Base-by-base conservation (phyloP, 2,888 invertebrate genomes). In the Galeruca laticollis region DNA sequence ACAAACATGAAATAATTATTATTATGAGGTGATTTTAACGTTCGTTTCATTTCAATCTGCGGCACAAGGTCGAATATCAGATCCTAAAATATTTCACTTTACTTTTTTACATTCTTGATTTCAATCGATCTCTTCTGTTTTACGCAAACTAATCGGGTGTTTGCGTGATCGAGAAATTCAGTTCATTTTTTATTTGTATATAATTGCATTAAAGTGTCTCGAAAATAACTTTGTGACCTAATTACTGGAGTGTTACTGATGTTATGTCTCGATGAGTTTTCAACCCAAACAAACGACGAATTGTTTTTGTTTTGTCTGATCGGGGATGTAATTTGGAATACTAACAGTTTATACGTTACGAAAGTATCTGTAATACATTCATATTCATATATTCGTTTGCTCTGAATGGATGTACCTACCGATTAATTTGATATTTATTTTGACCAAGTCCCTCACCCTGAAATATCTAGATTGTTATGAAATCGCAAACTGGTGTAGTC, bases 1-100 rank as follows among this genome's bases (percentile, higher is more conserved):
- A 75, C 72, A 75, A 73, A 75, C 70, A 66, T 69, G 69, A 68
- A 73, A 72, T 69, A 67, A 63, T 63, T 61, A 61, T 61, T 40
- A 71, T 69, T 61, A 67, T 71, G 69, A 71, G 64, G 73, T 71
- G 69, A 69, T 65, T 73, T 71, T 43, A 69, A 57, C 64, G 69
- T 61, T 67, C 67, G 21, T 26, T 62, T 52, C 60, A 52, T 37
- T 62, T 40, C 64, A 57, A 61, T 57, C 51, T 67, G 33, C 18
- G 26, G 31, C n/a, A 5, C 73, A 71, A 73, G 73, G 71, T 60
- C 69, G 71, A 40, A 56, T 62, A 62, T 52, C 54, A 18, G 26
- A 65, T 65, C 54, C 65, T 60, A 65, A 65, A 69, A 65, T 65
- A 69, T 69, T 65, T 61, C 35, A 51, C 49, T 62, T 37, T 37